Evolutionary conservation across 1,140 invertebrate genomes (phyloP).

Genomic region (Drosophila erecta): DNA sequence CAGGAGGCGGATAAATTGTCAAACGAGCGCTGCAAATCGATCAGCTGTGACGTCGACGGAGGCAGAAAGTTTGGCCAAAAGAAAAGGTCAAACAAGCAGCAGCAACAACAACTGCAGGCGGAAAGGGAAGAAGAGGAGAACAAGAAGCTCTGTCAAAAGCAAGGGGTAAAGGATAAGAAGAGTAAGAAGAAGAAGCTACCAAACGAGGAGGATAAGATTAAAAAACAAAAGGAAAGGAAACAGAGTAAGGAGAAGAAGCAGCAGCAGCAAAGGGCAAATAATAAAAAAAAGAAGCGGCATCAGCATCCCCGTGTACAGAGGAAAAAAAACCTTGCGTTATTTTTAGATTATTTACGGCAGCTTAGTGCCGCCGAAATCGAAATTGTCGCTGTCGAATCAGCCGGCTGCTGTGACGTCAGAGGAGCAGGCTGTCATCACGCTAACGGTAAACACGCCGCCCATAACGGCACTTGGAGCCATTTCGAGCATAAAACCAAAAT

Average conservation of each 20-base stretch:
- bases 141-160: conserved; percentile 10
- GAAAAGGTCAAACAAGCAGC: conserved; percentile 58
- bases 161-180: conserved; percentile 3
- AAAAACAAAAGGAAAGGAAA: background rate
- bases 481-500: conserved; percentile 81
- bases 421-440: conserved; percentile 46
- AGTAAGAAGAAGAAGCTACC: conserved; percentile 25
- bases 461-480: conserved; percentile 66
- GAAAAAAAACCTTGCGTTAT: conserved; percentile 68
- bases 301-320: conserved; percentile 41
- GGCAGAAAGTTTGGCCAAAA: conserved; percentile 49
- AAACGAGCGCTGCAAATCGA: conserved; percentile 70
- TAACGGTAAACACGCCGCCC: conserved; percentile 55
- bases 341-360: conserved; percentile 73
- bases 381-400: conserved; percentile 48
- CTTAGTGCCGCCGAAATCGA: conserved; percentile 57
- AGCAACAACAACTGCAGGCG: conserved; percentile 23
- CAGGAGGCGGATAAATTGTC: conserved; percentile 5
- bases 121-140: conserved; percentile 7
- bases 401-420: conserved; percentile 28
- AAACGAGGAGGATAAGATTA: conserved; percentile 16
- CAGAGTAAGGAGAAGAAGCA: conserved; percentile 15
- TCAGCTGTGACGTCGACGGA: conserved; percentile 52
- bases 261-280: conserved; percentile 16
- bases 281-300: conserved; percentile 25